Base-by-base conservation (phyloP, 1,140 invertebrate species). In the Lordiphosa collinella region DNA sequence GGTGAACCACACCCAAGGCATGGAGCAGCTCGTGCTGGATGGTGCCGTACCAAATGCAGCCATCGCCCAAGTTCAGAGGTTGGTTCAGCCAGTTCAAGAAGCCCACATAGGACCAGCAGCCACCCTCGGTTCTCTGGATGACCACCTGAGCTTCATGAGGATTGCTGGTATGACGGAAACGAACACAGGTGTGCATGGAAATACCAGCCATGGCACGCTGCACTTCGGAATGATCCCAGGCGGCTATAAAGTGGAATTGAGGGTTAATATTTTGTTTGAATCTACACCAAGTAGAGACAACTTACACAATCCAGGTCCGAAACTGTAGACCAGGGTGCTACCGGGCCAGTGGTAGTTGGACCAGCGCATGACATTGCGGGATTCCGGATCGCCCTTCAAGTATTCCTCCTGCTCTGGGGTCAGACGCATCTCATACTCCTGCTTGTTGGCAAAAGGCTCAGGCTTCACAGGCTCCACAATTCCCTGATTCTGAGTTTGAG, bases 1-100 rank as follows among this genome's bases (percentile, higher is more conserved):
- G 93, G 66, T 95, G 92, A 68, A 90, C 91, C 63, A 94, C 92
- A 0, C 92, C 93, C 0, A 93, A 86, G 0, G 92, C 46, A 64
- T 94, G 93, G 44, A 93, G 89, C 4, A 94, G 72, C 76, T 94
- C 93, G 59, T 94, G 93, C 11, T 93, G 90, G 6, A 93, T 89
- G 0, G 90, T 90, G 1, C 89, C 89, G 29, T 7, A 82, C 50
- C 3, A 70, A 47, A 87, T 69, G 29, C 88, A 89, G 0, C 46
- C 47, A 4, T n/a, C 22, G 7, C 50, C 69, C 9, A 72, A 32
- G 36, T 69, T 58, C 0, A 78, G 34, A 3, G 8, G 12, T 32
- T 84, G 89, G 54, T 90, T 87, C n/a, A 70, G 72, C 1, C 87
- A 86, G 7, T 89, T 89, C 61, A 89, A 74, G 48, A 89, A 91